A percentile compares a stretch with the other conserved stretches of the same genome.
phyloP scores from a whole-genome alignment of 2,113 vertebrate species.

The Melanerpes aurifrons region DNA sequence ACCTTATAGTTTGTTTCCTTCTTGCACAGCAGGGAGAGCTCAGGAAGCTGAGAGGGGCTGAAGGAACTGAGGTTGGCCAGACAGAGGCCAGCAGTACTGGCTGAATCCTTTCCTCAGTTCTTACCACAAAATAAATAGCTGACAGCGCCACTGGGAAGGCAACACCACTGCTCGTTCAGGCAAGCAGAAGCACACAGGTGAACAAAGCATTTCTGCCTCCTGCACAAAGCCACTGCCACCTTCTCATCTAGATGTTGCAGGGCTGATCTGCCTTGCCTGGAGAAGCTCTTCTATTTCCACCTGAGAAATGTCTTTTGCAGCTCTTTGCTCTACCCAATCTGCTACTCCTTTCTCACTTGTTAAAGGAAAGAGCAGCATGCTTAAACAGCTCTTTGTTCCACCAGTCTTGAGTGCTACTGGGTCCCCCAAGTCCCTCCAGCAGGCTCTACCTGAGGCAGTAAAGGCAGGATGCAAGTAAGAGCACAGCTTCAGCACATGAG shows the following conservation, averaged over 20 bases:
- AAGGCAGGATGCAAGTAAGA: not conserved
- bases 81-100: not conserved
- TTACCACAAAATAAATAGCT: not conserved
- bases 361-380: not conserved
- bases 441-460: not conserved
- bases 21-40: not conserved
- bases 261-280: not conserved
- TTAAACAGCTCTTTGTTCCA: not conserved
- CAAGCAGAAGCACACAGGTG: not conserved
- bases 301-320: not conserved
- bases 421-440: not conserved
- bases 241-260: not conserved
- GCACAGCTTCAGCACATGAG: rapidly evolving
- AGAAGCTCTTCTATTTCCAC: not conserved
- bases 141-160: not conserved
- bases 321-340: not conserved
- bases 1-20: not conserved
- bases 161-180: not conserved
- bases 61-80: not conserved
- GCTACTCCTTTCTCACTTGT: not conserved
- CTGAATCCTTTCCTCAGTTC: not conserved
- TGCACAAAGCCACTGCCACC: not conserved
- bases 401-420: not conserved
- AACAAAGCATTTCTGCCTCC: not conserved
- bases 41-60: not conserved